Percentiles rank a stretch among this genome's conserved stretches.
These are phyloP conservation scores for Hirudo medicinalis DNA, from an alignment of 1,140 invertebrate genomes.

Conservation along the genomic window DNA sequence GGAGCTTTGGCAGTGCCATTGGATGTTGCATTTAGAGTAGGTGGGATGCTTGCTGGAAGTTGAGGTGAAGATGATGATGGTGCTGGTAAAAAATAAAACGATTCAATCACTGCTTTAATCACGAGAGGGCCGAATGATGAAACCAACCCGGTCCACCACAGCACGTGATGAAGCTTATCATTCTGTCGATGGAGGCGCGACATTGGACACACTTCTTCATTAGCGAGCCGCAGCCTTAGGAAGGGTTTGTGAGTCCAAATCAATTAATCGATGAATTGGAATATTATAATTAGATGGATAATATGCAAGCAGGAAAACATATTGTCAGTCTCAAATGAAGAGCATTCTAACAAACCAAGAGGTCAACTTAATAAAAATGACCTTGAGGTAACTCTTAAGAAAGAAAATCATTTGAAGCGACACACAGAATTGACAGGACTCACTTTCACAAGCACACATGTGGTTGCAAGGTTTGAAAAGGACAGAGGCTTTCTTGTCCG, in stretches of 20 bases:
- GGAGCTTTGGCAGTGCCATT: neutral
- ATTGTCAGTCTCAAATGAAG: no score
- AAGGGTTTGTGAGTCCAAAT: neutral
- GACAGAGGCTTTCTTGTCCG: constrained; percentile 75
- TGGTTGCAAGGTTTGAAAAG: constrained; percentile 86
- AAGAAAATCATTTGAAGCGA: no score
- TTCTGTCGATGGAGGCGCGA: constrained; percentile 63
- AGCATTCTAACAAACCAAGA: neutral
- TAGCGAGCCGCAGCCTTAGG: constrained; percentile 61
- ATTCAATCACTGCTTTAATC: neutral
- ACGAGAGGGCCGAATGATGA: no score
- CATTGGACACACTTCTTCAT: constrained; percentile 96
- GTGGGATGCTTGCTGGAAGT: neutral
- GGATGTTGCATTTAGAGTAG: neutral
- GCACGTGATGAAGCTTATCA: constrained; percentile 51
- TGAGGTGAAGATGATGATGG: constrained; percentile 10
- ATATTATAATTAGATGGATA: neutral
- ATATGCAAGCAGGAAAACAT: no score
- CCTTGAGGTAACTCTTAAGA: no score
- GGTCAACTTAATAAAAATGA: neutral
- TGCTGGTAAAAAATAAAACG: constrained; percentile 10
- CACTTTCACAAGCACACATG: constrained; percentile 74
- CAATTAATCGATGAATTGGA: neutral
- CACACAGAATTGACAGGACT: constrained; percentile 18
- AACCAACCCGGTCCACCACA: constrained; percentile 37